Evolutionary conservation across 2,797 vertebrate genomes (phyloP).

Genomic region (Alauda arvensis): DNA sequence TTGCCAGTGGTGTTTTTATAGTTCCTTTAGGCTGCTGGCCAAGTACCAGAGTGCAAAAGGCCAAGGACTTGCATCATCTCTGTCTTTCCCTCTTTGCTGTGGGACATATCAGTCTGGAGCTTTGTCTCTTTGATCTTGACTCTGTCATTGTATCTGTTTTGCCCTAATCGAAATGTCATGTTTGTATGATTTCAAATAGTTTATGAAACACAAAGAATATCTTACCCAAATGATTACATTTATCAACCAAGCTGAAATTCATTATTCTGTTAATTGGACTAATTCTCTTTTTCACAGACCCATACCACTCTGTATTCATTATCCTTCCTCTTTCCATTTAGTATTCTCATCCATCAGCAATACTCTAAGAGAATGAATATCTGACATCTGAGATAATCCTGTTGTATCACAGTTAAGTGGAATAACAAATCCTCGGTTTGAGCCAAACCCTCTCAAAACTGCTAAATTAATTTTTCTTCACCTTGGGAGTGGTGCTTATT

Average conservation of each 20-base stretch:
- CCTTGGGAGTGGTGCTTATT: not conserved
- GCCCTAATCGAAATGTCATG: slow-evolving; percentile 2
- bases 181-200: slow-evolving; percentile 5
- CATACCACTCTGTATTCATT: not conserved
- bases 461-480: not conserved
- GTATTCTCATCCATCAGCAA: not conserved
- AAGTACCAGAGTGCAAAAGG: not conserved
- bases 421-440: slow-evolving; percentile 21
- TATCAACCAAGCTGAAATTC: not conserved
- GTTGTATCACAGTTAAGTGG: not conserved
- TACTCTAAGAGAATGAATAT: not conserved
- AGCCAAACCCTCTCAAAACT: not conserved
- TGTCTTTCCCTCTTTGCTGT: not conserved
- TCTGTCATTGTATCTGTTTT: not conserved
- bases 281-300: not conserved
- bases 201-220: not conserved
- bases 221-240: not conserved
- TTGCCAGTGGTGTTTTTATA: not conserved
- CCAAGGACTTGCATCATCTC: not conserved
- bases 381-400: not conserved
- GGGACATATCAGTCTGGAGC: not conserved
- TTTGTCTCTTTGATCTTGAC: not conserved
- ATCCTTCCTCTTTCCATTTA: not conserved
- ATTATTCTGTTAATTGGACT: slow-evolving; percentile 13
- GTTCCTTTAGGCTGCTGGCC: slow-evolving; percentile 1